These are phyloP conservation scores for Rapana venosa DNA, from an alignment of 2,888 invertebrate genomes.

Conservation along the genomic window DNA sequence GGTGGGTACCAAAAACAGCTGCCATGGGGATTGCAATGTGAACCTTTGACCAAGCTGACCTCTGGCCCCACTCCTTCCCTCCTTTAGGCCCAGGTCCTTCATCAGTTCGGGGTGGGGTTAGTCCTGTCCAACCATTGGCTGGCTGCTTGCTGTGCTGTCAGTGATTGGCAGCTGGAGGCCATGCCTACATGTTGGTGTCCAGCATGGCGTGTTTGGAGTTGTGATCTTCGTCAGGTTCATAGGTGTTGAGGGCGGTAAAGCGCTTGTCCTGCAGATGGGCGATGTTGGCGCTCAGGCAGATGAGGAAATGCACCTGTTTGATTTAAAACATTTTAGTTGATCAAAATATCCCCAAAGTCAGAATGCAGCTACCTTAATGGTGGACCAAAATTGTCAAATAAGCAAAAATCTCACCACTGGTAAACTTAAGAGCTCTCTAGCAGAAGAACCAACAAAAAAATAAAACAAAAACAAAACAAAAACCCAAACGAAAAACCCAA, in stretches of 20 bases:
- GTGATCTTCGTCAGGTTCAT: slow-evolving; percentile 64
- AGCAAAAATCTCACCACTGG: too few relatives aligned
- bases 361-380: too few relatives aligned
- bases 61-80: background rate
- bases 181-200: slow-evolving; percentile 72
- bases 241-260: slow-evolving; percentile 71
- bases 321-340: too few relatives aligned
- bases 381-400: too few relatives aligned
- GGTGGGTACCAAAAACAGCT: background rate
- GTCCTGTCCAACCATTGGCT: background rate
- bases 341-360: too few relatives aligned
- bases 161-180: background rate
- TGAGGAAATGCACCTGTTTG: slow-evolving; percentile 71
- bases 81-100: background rate
- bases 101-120: background rate
- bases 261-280: slow-evolving; percentile 71
- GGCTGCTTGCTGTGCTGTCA: background rate
- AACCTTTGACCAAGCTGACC: background rate
- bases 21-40: slow-evolving; percentile 28
- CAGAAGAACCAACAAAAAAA: background rate
- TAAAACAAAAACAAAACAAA: background rate
- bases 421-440: too few relatives aligned
- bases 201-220: slow-evolving; percentile 70
- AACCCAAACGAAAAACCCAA: too few relatives aligned
- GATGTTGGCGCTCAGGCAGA: slow-evolving; percentile 72